These are phyloP conservation scores for Agrypnia vestita DNA, from an alignment of 1,140 invertebrate genomes.

Conservation along the genomic window DNA sequence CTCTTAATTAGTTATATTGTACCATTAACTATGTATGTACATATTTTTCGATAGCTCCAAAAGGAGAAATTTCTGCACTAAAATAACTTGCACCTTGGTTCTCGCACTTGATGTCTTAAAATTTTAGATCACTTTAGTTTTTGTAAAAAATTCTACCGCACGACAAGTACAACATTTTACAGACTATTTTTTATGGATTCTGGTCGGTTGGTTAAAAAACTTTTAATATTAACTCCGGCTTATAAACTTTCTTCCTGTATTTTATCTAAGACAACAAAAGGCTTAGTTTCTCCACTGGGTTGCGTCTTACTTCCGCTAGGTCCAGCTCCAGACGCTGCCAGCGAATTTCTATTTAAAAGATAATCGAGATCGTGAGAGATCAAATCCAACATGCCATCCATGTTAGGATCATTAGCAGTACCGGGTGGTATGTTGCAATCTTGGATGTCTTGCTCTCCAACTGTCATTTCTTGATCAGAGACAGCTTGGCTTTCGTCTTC, in stretches of 20 bases:
- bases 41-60: too few species aligned
- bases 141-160: too few species aligned
- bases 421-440: constrained; percentile 31
- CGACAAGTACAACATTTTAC: too few species aligned
- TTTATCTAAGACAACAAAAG: constrained; percentile 54
- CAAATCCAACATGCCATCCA: constrained; percentile 79
- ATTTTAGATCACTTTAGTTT: too few species aligned
- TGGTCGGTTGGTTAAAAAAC: too few species aligned
- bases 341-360: constrained; percentile 77
- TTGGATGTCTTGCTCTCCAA: neutral
- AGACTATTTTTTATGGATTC: too few species aligned
- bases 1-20: too few species aligned
- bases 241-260: constrained; percentile 60
- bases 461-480: constrained; percentile 64
- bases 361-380: constrained; percentile 85
- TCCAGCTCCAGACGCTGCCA: constrained; percentile 56
- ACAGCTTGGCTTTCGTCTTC: constrained; percentile 65
- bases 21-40: too few species aligned
- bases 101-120: too few species aligned
- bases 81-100: too few species aligned
- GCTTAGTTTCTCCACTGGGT: constrained; percentile 47
- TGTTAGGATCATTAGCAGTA: constrained; percentile 65
- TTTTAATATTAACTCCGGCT: constrained; percentile 1
- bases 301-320: constrained; percentile 62
- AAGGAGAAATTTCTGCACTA: too few species aligned